Base-by-base conservation (phyloP, 1,140 invertebrate species). In the Dufourea novaeangliae region DNA sequence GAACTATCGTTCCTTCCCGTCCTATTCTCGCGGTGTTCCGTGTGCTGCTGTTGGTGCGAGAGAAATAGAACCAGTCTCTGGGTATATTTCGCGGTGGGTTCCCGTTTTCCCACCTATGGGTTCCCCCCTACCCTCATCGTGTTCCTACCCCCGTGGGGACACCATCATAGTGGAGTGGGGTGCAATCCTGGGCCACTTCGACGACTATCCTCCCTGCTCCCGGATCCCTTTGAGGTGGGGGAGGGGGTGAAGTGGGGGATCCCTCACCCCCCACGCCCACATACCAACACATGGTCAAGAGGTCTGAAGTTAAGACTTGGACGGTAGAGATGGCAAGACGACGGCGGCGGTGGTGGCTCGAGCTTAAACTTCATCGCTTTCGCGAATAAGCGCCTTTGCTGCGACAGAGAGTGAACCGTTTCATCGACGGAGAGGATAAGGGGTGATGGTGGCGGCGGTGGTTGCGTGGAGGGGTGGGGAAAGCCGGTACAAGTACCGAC, bases 61-160 rank as follows among this genome's bases (percentile, higher is more conserved):
- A 78, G 77, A 70, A 69, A 79, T 80, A 69, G 74, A 85, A 34
- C 50, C 50, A 76, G 57, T 81, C 74, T 75, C 77, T 79, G 79
- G 83, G 80, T 90, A 88, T 88, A 89, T 89, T 90, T 90, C 84
- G 87, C 87, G 75, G 79, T 81, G 62, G 73, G 87, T 87, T 89
- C 86, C 87, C 82, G 83, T 83, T 84, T 83, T 88, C 86, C 88
- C 89, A 90, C 88, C 88, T 89, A 90, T 88, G 85, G 84, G 83
- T 87, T 79, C 86, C 86, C 82, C 87, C 85, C 82, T 83, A 82
- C 82, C 84, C 88, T 80, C 84, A 62, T 84, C 74, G 68, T 68
- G 75, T 79, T 87, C 83, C 87, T 84, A 88, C 88, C 88, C 87
- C 87, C 74, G 83, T 86, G 82, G 81, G 84, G 85, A 76, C 71